Conservation (phyloP, 2,888 invertebrate genomes). For the Polyommatus icarus region DNA sequence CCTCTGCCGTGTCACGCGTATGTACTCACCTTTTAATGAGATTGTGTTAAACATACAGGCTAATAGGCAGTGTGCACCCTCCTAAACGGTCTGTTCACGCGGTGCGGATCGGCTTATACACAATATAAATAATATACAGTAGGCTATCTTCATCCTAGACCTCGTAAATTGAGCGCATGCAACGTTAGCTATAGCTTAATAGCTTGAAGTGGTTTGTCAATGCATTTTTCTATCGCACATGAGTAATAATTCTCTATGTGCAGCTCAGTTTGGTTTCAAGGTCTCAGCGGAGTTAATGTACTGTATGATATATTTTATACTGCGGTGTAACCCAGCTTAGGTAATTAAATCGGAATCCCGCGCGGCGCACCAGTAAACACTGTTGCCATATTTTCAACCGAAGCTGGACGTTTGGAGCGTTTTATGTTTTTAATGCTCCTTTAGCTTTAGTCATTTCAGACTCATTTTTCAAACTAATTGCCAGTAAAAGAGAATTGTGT, state of each 20-base stretch:
- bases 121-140: neutral
- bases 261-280: no score
- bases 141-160: neutral
- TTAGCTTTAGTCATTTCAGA: conserved; percentile 23
- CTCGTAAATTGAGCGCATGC: no score
- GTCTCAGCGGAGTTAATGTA: neutral
- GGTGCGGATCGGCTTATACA: neutral
- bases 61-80: conserved; percentile 40
- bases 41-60: conserved; percentile 41
- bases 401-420: conserved; percentile 23
- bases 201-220: no score
- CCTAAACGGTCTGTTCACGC: conserved; percentile 38
- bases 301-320: neutral
- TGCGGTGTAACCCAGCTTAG: conserved; percentile 29
- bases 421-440: conserved; percentile 27
- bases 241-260: no score
- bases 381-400: conserved; percentile 28
- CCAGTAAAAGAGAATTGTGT: conserved; percentile 22
- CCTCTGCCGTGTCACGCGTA: neutral
- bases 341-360: conserved; percentile 31
- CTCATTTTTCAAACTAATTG: conserved; percentile 26
- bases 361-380: conserved; percentile 21
- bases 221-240: no score
- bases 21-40: conserved; percentile 40
- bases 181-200: no score